phyloP scores from a whole-genome alignment of 2,888 invertebrate genomes.

The Thereva nobilitata region DNA sequence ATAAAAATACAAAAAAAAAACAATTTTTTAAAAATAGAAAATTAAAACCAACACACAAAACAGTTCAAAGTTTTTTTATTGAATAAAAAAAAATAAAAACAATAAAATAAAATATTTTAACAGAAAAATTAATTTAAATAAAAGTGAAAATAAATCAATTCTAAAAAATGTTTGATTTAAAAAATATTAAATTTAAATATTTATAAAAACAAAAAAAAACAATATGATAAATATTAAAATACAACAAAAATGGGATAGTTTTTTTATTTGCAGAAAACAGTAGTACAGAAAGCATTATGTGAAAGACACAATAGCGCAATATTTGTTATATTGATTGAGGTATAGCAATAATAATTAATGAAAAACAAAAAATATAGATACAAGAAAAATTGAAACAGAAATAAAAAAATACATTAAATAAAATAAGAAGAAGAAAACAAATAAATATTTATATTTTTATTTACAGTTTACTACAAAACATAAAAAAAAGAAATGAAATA shows the following conservation, averaged over 20 bases:
- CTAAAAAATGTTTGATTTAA: constrained; percentile 26
- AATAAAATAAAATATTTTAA: constrained; percentile 26
- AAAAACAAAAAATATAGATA: constrained; percentile 33
- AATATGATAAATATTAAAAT: constrained; percentile 23
- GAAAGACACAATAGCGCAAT: constrained; percentile 35
- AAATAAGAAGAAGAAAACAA: constrained; percentile 14
- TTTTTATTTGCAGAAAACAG: constrained; percentile 11
- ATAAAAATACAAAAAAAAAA: constrained; percentile 23
- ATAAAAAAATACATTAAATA: neutral
- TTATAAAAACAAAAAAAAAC: constrained; percentile 12
- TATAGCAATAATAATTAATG: neutral
- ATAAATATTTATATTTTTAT: constrained; percentile 39
- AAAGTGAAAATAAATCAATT: constrained; percentile 19
- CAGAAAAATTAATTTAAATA: constrained; percentile 7
- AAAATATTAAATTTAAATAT: constrained; percentile 16
- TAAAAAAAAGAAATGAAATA: constrained; percentile 23
- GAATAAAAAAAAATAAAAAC: constrained; percentile 22
- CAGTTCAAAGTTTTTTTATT: constrained; percentile 41
- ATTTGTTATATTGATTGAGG: constrained; percentile 10
- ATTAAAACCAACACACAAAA: constrained; percentile 34
- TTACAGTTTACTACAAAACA: constrained; percentile 39
- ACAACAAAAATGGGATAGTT: constrained; percentile 14
- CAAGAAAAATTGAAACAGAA: constrained; percentile 22
- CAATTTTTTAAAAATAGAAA: constrained; percentile 26
- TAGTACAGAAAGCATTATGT: no score